Conservation (phyloP, 1,140 invertebrate species). For the Popillia japonica region DNA sequence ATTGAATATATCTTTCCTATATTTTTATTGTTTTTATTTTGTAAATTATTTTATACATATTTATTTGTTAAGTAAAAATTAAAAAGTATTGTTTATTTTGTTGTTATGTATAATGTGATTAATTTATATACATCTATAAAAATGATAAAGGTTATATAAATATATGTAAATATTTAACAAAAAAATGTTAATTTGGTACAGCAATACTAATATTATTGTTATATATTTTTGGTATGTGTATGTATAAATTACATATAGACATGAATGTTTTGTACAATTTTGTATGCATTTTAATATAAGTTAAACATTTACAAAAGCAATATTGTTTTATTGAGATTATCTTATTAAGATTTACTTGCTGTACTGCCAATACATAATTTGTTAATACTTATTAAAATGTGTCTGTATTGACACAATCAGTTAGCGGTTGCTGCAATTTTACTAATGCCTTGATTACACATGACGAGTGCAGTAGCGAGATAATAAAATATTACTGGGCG, state of each 20-base stretch:
- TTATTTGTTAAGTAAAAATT: slow-evolving; percentile 25
- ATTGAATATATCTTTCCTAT: slow-evolving; percentile 26
- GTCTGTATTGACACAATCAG: too few species aligned
- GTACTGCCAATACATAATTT: too few species aligned
- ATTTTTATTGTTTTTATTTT: slow-evolving; percentile 33
- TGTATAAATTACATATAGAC: slow-evolving; percentile 40
- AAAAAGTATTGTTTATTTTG: slow-evolving; percentile 37
- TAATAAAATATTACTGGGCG: too few species aligned
- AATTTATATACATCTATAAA: slow-evolving; percentile 30
- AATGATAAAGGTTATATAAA: slow-evolving; percentile 27
- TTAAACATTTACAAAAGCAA: slow-evolving; percentile 38
- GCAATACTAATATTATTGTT: slow-evolving; percentile 34
- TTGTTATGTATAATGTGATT: slow-evolving; percentile 38
- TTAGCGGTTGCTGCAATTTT: too few species aligned
- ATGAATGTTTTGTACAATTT: slow-evolving; percentile 40
- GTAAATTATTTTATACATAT: slow-evolving; percentile 33
- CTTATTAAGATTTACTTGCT: too few species aligned
- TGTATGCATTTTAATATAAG: slow-evolving; percentile 41
- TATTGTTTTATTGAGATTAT: not conserved
- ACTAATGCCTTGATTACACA: too few species aligned
- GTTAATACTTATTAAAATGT: too few species aligned
- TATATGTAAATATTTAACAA: slow-evolving; percentile 29
- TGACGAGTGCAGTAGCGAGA: too few species aligned
- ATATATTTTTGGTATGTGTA: slow-evolving; percentile 41
- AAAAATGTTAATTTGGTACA: slow-evolving; percentile 32